A percentile compares a stretch with the other conserved stretches of the same genome.
Conservation (phyloP, 2,797 vertebrate species). For the Babyrousa celebensis region DNA sequence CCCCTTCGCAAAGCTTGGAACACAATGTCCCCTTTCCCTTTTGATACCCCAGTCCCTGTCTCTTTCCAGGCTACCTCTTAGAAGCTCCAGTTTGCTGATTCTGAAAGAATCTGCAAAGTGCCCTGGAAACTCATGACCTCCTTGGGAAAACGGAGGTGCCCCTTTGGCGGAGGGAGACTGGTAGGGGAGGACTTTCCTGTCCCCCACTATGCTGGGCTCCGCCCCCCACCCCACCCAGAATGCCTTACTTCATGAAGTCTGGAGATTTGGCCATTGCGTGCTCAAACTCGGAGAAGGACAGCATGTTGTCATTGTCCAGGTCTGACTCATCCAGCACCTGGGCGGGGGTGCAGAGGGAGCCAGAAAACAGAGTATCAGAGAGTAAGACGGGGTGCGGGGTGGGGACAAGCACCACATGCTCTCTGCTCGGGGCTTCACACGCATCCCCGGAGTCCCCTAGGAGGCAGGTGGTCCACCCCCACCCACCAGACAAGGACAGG, state of each 20-base stretch:
- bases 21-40: background rate
- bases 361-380: background rate
- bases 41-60: background rate
- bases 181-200: background rate
- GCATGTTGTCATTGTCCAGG: constrained; percentile 87
- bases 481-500: background rate
- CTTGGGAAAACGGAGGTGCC: background rate
- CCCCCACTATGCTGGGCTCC: no score
- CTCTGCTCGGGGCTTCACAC: background rate
- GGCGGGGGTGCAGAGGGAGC: fast-evolving
- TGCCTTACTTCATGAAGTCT: constrained; percentile 88
- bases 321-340: constrained; percentile 86
- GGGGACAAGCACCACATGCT: fast-evolving
- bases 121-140: background rate
- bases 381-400: background rate
- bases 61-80: background rate
- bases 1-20: background rate
- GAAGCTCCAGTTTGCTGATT: background rate
- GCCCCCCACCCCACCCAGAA: background rate
- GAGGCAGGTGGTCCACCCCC: fast-evolving
- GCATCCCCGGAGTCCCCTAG: no score
- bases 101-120: background rate
- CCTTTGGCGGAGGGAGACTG: background rate
- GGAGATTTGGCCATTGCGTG: constrained; percentile 85
- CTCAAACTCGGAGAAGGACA: constrained; percentile 88